phyloP scores from a whole-genome alignment of 2,113 vertebrate genomes.

The Chitala chitala region DNA sequence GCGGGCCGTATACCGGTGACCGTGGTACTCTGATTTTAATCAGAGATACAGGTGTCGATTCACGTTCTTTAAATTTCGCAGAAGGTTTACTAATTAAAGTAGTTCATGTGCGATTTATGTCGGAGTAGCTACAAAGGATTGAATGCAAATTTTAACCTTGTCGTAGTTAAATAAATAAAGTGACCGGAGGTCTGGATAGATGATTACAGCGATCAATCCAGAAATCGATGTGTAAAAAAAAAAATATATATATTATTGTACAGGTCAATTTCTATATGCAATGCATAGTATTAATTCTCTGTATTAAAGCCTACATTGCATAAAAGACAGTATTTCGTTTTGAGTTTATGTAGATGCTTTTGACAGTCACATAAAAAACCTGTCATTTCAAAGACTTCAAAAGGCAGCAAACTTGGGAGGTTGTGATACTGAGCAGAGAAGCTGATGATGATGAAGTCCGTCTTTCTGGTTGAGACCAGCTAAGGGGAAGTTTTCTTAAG shows the following conservation, averaged over 20 bases:
- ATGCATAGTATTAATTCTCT: no score
- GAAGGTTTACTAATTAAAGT: not conserved
- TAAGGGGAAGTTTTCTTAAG: not conserved
- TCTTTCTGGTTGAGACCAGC: not conserved
- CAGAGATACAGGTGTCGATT: not conserved
- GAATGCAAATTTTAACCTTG: not conserved
- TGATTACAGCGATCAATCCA: no score
- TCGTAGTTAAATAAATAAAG: no score
- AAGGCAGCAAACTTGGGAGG: not conserved
- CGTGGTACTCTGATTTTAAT: conserved; percentile 9
- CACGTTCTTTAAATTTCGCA: not conserved
- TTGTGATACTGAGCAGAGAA: not conserved
- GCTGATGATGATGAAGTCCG: not conserved
- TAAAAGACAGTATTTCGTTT: no score
- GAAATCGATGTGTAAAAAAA: no score
- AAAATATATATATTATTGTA: no score
- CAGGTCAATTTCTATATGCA: no score
- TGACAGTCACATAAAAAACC: no score
- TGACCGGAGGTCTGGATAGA: no score
- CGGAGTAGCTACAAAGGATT: not conserved
- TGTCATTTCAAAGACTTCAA: no score
- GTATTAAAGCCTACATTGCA: no score
- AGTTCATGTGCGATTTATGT: not conserved
- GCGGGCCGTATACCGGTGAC: not conserved
- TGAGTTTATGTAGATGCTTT: no score